These are phyloP conservation scores for Catostylus mosaicus DNA, from an alignment of 30 jellyfish, hydroid and myxozoan genomes.

Conservation along the genomic window DNA sequence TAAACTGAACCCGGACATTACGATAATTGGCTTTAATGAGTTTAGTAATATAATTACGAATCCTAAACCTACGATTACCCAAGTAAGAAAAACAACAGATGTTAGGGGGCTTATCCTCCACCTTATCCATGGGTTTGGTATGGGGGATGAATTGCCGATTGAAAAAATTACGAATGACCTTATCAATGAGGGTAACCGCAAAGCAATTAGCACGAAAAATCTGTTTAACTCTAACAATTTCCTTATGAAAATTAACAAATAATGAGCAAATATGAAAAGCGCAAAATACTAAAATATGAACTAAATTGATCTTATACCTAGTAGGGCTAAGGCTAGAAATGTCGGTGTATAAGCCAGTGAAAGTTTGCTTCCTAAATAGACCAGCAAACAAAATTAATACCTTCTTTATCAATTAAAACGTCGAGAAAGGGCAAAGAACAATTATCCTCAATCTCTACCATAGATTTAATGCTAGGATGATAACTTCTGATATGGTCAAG, in stretches of 20 bases:
- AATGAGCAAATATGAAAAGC: not conserved
- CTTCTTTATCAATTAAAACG: not conserved
- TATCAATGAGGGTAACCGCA: no score
- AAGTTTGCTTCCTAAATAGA: no score
- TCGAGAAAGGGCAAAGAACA: not conserved
- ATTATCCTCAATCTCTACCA: not conserved
- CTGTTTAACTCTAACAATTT: no score
- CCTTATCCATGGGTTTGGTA: no score
- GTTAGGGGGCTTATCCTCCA: no score
- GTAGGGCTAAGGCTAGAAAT: not conserved
- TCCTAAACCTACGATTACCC: no score
- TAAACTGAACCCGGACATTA: no score
- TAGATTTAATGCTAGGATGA: not conserved
- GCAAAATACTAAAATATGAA: not conserved
- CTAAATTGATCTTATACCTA: not conserved
- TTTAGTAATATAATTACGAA: no score
- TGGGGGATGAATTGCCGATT: not conserved
- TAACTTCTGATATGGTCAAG: not conserved
- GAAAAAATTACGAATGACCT: not conserved
- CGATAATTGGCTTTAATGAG: no score
- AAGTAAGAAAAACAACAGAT: no score
- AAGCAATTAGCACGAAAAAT: no score
- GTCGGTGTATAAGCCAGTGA: not conserved
- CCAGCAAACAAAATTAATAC: not conserved
- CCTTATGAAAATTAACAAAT: not conserved